Percentiles rank a stretch among this genome's conserved stretches.
phyloP scores from a whole-genome alignment of 2,113 vertebrate genomes.

The Glareola pratincola region DNA sequence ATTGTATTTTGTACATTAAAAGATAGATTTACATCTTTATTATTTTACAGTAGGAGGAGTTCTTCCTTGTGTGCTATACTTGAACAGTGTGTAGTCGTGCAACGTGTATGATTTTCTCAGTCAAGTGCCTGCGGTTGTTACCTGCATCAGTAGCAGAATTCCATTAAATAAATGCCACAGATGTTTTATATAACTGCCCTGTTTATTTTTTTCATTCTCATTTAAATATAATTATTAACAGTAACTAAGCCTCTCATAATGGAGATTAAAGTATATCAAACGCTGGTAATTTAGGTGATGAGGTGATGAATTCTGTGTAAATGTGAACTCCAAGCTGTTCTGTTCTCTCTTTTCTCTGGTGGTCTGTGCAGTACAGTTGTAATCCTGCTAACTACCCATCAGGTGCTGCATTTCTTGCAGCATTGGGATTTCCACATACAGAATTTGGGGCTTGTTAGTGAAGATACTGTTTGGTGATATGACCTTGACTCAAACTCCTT shows the following conservation, averaged over 20 bases:
- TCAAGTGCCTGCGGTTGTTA: background rate
- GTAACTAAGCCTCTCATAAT: background rate
- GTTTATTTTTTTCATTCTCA: background rate
- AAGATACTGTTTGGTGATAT: background rate
- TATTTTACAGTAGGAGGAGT: background rate
- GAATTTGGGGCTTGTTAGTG: background rate
- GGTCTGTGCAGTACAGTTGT: background rate
- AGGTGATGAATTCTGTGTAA: background rate
- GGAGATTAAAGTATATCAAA: background rate
- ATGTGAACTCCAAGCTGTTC: background rate
- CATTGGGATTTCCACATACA: background rate
- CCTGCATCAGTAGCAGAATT: background rate
- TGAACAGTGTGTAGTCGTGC: background rate
- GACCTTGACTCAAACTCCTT: constrained; percentile 70
- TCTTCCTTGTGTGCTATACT: background rate
- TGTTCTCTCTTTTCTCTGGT: background rate
- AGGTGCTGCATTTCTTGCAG: background rate
- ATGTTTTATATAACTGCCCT: background rate
- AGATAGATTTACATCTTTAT: background rate
- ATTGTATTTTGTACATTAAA: background rate
- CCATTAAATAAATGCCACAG: background rate
- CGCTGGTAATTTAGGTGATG: background rate
- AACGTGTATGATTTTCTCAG: background rate
- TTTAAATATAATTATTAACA: background rate
- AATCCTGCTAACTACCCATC: background rate